A percentile compares a stretch with the other conserved stretches of the same genome.
phyloP scores from a whole-genome alignment of 2,888 invertebrate species.

The Cristatella mucedo region DNA sequence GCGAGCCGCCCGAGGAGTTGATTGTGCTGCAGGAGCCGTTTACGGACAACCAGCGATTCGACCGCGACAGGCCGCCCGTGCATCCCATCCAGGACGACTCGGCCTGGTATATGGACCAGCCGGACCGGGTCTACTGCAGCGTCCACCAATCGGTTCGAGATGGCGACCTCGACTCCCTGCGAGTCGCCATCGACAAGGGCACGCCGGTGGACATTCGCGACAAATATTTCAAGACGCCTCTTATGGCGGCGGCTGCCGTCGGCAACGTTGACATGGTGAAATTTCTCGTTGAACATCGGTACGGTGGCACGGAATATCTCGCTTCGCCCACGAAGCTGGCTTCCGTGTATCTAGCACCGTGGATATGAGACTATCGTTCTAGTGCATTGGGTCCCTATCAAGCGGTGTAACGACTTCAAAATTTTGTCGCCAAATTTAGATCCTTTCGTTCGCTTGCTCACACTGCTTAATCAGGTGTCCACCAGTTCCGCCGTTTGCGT shows the following conservation, averaged over 20 bases:
- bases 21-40: slow-evolving; percentile 30
- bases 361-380: no score
- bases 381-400: no score
- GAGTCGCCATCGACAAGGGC: slow-evolving; percentile 26
- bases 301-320: no score
- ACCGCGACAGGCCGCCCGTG: slow-evolving; percentile 30
- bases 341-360: no score
- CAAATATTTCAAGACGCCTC: slow-evolving; percentile 38
- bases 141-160: slow-evolving; percentile 35
- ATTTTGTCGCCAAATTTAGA: no score
- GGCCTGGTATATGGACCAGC: slow-evolving; percentile 36
- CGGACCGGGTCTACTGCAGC: slow-evolving; percentile 29
- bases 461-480: no score
- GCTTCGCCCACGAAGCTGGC: no score
- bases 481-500: no score
- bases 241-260: slow-evolving; percentile 32
- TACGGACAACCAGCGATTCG: slow-evolving; percentile 32
- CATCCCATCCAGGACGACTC: slow-evolving; percentile 37
- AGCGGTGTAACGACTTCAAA: no score
- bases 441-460: no score
- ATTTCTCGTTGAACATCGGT: slow-evolving; percentile 34
- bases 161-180: slow-evolving; percentile 31
- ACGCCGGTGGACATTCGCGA: slow-evolving; percentile 31
- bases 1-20: slow-evolving; percentile 32
- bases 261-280: slow-evolving; percentile 32